These are phyloP conservation scores for Agapostemon virescens DNA, from an alignment of 2,888 invertebrate species.

Conservation along the genomic window DNA sequence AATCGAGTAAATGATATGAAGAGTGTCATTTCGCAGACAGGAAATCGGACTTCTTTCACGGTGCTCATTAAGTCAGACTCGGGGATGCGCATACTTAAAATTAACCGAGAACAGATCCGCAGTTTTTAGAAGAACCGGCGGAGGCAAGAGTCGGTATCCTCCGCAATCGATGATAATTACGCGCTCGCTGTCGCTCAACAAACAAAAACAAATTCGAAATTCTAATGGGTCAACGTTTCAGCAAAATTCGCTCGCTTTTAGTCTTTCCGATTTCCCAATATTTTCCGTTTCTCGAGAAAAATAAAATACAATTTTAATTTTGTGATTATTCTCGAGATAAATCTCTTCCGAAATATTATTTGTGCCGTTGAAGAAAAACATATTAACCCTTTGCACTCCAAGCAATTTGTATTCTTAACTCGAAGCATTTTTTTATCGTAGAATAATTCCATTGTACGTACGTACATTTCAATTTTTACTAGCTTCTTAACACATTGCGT, in stretches of 20 bases:
- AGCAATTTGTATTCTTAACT: too few species aligned
- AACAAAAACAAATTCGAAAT: constrained; percentile 47
- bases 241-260: neutral
- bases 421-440: too few species aligned
- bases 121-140: neutral
- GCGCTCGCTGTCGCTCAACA: constrained; percentile 20
- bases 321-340: too few species aligned
- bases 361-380: too few species aligned
- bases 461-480: too few species aligned
- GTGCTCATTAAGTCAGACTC: neutral
- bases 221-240: constrained; percentile 48
- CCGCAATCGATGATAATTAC: constrained; percentile 45
- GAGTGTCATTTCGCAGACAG: neutral
- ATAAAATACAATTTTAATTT: too few species aligned
- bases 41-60: constrained; percentile 14
- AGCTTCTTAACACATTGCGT: too few species aligned
- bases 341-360: too few species aligned
- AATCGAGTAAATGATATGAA: neutral
- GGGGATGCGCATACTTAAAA: neutral
- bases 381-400: too few species aligned
- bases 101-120: constrained; percentile 1
- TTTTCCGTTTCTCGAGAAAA: too few species aligned
- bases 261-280: too few species aligned
- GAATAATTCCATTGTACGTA: too few species aligned
- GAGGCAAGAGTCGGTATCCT: neutral